Evolutionary conservation across 2,888 invertebrate species (phyloP).

Genomic region (Heterodera filipjevi): DNA sequence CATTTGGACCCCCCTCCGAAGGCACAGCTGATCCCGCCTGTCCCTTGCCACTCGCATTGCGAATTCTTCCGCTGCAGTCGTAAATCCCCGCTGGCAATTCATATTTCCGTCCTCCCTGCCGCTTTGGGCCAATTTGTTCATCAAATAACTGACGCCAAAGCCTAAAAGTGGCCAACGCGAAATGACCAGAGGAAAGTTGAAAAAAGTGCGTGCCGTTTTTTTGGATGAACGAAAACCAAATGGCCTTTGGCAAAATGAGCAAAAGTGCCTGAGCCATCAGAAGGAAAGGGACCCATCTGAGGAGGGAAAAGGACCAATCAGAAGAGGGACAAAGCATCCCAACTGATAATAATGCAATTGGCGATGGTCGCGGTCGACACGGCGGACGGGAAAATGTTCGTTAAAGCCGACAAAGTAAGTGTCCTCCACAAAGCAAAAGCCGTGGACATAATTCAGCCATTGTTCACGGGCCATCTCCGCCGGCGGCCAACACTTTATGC

Average conservation of each 20-base stretch:
- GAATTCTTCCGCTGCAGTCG: neutral
- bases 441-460: constrained; percentile 48
- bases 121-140: neutral
- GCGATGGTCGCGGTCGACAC: constrained; percentile 34
- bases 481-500: constrained; percentile 30
- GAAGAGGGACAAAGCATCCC: constrained; percentile 46
- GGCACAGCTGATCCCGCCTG: neutral
- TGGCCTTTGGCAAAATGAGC: constrained; percentile 43
- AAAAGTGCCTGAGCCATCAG: constrained; percentile 49
- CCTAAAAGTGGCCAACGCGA: neutral
- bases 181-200: neutral
- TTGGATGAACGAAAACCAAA: constrained; percentile 57
- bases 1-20: neutral
- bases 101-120: neutral
- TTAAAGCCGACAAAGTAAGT: constrained; percentile 47
- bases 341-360: constrained; percentile 58
- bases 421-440: constrained; percentile 47
- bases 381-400: constrained; percentile 29
- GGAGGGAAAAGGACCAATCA: neutral
- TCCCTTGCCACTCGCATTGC: neutral
- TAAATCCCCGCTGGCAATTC: neutral
- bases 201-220: constrained; percentile 18
- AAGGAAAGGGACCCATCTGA: constrained; percentile 63
- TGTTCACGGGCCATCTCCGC: constrained; percentile 49
- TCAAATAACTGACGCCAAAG: neutral